These are phyloP conservation scores for Doris montereyensis DNA, from an alignment of 2,888 invertebrate species.

Conservation along the genomic window DNA sequence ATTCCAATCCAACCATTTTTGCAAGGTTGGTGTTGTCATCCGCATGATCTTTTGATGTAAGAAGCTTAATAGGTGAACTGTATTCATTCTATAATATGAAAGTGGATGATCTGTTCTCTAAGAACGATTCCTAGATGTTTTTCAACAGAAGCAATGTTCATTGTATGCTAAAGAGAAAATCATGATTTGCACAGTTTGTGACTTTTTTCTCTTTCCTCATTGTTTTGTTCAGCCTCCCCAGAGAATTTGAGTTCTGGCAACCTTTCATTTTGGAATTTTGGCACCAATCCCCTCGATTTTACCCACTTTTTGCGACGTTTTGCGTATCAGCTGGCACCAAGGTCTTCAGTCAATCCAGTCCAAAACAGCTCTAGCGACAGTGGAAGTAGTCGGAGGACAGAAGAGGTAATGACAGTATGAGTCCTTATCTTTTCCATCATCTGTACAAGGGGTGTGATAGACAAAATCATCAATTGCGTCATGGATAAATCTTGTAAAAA, in stretches of 20 bases:
- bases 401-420: constrained; percentile 58
- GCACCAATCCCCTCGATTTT: constrained; percentile 61
- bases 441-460: neutral
- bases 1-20: too few species aligned
- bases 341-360: constrained; percentile 62
- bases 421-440: neutral
- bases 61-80: too few species aligned
- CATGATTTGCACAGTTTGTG: too few species aligned
- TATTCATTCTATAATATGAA: too few species aligned
- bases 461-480: neutral
- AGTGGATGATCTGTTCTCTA: too few species aligned
- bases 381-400: constrained; percentile 50
- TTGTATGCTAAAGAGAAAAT: too few species aligned
- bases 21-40: too few species aligned
- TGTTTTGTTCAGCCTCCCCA: constrained; percentile 60
- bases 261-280: constrained; percentile 68
- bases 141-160: too few species aligned
- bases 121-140: too few species aligned
- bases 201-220: too few species aligned
- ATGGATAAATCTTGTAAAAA: neutral
- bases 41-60: too few species aligned
- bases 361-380: constrained; percentile 57
- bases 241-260: constrained; percentile 49
- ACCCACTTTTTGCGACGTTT: constrained; percentile 64
- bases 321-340: constrained; percentile 67